Evolutionary conservation across 2,797 vertebrate species (phyloP).

Genomic region (Hydrophis major): DNA sequence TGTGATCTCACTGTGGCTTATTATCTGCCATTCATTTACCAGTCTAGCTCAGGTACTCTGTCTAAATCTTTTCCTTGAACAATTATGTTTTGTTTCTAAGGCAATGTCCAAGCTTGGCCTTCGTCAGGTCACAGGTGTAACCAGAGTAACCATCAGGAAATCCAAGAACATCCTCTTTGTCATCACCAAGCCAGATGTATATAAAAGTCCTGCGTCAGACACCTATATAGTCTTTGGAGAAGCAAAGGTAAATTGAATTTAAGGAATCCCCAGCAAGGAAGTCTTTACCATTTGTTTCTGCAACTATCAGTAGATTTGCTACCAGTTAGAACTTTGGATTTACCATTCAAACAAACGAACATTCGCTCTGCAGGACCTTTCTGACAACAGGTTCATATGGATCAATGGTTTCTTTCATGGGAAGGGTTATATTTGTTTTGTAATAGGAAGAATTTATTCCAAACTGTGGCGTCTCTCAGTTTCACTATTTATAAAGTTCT

Average conservation of each 20-base stretch:
- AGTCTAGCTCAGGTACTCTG: background rate
- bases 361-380: fast-evolving
- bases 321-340: background rate
- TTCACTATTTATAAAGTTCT: background rate
- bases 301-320: fast-evolving
- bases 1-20: background rate
- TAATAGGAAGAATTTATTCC: fast-evolving
- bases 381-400: fast-evolving
- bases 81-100: slow-evolving; percentile 64
- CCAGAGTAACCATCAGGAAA: slow-evolving; percentile 97
- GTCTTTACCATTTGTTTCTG: fast-evolving
- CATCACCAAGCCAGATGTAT: slow-evolving; percentile 98
- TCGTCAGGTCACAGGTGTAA: slow-evolving; percentile 97
- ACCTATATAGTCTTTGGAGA: slow-evolving; percentile 98
- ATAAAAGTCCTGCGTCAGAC: slow-evolving; percentile 98
- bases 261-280: background rate
- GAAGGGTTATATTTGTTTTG: fast-evolving
- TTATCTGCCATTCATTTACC: background rate
- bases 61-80: background rate
- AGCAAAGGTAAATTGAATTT: slow-evolving; percentile 82
- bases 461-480: background rate
- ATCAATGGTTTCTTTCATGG: fast-evolving
- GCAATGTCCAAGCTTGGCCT: slow-evolving; percentile 98
- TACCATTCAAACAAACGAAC: background rate
- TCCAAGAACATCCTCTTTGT: slow-evolving; percentile 99